phyloP scores from a whole-genome alignment of 2,888 invertebrate species.

The Oscheius sp. region DNA sequence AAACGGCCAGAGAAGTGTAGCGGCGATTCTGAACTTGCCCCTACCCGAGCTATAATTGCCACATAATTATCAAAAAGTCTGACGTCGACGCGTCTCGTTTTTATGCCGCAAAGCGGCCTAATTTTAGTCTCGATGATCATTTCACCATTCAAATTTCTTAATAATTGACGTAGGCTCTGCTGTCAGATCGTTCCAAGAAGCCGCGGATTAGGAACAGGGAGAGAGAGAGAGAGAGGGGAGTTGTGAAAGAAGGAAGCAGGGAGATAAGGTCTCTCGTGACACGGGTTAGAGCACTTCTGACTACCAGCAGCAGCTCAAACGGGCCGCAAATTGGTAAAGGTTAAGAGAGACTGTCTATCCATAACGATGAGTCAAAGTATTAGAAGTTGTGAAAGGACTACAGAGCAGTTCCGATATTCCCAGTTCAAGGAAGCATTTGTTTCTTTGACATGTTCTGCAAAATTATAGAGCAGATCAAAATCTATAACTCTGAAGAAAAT shows the following conservation, averaged over 20 bases:
- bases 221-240: background rate
- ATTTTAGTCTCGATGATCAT: background rate
- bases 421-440: too few species aligned
- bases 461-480: too few species aligned
- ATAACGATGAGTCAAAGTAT: too few species aligned
- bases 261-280: constrained; percentile 12
- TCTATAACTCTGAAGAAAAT: too few species aligned
- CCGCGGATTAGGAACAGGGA: background rate
- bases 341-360: background rate
- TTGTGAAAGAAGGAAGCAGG: too few species aligned
- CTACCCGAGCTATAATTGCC: background rate
- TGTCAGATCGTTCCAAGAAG: background rate
- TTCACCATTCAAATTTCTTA: too few species aligned
- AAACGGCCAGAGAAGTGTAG: background rate
- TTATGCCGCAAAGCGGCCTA: background rate
- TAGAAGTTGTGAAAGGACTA: background rate
- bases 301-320: background rate
- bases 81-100: background rate
- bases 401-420: too few species aligned
- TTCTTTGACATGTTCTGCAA: too few species aligned
- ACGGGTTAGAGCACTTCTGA: background rate
- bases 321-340: background rate
- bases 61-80: constrained; percentile 2
- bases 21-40: background rate
- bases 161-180: too few species aligned